Evolutionary conservation across 64 coral and sea anemone species (phyloP), one percentile per base, ranked within the genome.

Genomic region (Pocillopora damicornis): DNA sequence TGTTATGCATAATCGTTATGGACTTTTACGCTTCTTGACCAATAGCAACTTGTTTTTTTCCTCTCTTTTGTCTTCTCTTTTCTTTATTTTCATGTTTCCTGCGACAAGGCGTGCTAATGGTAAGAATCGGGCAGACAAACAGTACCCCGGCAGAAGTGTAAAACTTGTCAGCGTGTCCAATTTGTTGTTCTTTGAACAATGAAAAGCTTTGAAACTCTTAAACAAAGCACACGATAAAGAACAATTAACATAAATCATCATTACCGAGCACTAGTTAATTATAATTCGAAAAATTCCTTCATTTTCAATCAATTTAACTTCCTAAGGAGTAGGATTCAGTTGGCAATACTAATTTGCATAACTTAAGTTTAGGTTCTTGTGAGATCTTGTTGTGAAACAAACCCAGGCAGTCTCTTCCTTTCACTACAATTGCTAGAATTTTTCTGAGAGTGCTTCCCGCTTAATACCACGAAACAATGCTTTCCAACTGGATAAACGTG

Each of bases 181-280:
- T 60, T 60, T 79, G 77, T 79, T 79, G 57, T 79, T 18, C 3
- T 51, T 60, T 26, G 18, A 60, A 79, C 77, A 79, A 79, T 60
- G 59, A 58, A 61, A 10, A 11, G 8, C 45, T 60, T 79, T 61
- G 22, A 25, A 79, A 30, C 23, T 60, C 77, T 79, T 20, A 51
- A 79, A 79, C 77, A 79, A 79, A 79, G 77, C 77, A 25, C n/a
- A 38, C 15, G 11, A 9, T 37, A 18, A 13, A 18, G 34, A 36
- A 17, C 26, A 81, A 81, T 81, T 81, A 37, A 81, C 75, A 77
- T 77, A 64, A 69, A 69, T 66, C 17, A 37, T 51, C 42, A 51
- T 51, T 37, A 65, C 17, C 42, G 9, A 68, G 35, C 35, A 83
- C 35, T 37, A 83, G 35, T n/a, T 83, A 61, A 60, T 83, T 83